Evolutionary conservation across 2,797 vertebrate species (phyloP).

Genomic region (Octomys mimax): DNA sequence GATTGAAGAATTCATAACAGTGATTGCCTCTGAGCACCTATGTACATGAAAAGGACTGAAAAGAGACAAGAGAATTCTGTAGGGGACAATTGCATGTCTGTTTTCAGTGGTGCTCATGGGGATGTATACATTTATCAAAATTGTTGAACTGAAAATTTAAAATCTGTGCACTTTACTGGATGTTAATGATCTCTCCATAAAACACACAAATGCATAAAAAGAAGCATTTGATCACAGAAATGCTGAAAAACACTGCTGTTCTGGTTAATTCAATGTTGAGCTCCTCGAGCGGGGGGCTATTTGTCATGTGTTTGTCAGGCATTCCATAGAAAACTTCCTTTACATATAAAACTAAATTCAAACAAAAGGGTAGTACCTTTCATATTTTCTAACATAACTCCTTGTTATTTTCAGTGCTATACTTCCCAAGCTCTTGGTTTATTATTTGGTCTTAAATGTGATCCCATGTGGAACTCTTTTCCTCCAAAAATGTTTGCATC

Average conservation of each 20-base stretch:
- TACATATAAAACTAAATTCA: slow-evolving; percentile 59
- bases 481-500: slow-evolving; percentile 26
- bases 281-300: background rate
- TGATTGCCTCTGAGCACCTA: background rate
- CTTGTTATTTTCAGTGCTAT: slow-evolving; percentile 47
- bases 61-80: slow-evolving; percentile 16
- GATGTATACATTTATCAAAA: slow-evolving; percentile 24
- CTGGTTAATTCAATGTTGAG: slow-evolving; percentile 14
- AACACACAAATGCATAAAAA: slow-evolving; percentile 40
- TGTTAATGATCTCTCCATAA: slow-evolving; percentile 7
- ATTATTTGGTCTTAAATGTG: slow-evolving; percentile 38
- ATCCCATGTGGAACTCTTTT: slow-evolving; percentile 10
- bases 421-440: slow-evolving; percentile 24
- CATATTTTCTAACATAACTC: slow-evolving; percentile 2
- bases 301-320: slow-evolving; percentile 21
- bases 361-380: background rate
- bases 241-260: background rate
- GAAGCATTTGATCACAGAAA: slow-evolving; percentile 37
- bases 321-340: slow-evolving; percentile 26
- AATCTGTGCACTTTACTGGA: slow-evolving; percentile 47
- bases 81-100: background rate
- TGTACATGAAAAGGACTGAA: slow-evolving; percentile 25
- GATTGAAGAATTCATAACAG: slow-evolving; percentile 38
- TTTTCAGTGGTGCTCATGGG: slow-evolving; percentile 19
- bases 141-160: slow-evolving; percentile 43